A percentile compares a stretch with the other conserved stretches of the same genome.
phyloP scores from a whole-genome alignment of 2,113 vertebrate genomes.

The Synchiropus splendidus region DNA sequence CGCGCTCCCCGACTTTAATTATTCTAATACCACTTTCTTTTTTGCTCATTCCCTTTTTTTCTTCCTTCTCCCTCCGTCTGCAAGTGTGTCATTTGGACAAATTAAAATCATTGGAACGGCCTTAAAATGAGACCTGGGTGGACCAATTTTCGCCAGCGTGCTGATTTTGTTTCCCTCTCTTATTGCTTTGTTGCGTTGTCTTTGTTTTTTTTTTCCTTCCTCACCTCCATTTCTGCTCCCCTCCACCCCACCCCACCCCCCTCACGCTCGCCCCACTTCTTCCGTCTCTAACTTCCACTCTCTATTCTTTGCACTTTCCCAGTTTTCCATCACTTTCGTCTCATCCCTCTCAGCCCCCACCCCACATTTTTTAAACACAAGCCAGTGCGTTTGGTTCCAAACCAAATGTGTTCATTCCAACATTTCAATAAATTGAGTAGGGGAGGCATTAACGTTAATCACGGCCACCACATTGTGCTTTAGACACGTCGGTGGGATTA shows the following conservation, averaged over 20 bases:
- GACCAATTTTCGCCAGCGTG: constrained; percentile 51
- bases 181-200: constrained; percentile 2
- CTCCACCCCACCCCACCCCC: constrained; percentile 8
- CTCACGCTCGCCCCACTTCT: constrained; percentile 12
- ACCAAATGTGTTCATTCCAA: constrained; percentile 74
- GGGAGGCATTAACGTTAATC: constrained; percentile 78
- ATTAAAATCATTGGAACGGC: constrained; percentile 61
- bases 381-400: constrained; percentile 58
- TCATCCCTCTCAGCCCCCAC: constrained; percentile 11
- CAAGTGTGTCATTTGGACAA: constrained; percentile 55
- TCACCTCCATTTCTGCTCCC: constrained; percentile 5
- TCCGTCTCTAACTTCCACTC: constrained; percentile 39
- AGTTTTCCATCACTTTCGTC: constrained; percentile 47
- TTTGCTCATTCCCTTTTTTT: constrained; percentile 38
- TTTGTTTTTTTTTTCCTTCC: constrained; percentile 1
- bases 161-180: constrained; percentile 47
- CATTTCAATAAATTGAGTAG: constrained; percentile 76
- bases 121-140: constrained; percentile 61
- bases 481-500: constrained; percentile 75
- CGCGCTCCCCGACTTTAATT: constrained; percentile 67
- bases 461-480: constrained; percentile 77
- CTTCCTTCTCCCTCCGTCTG: constrained; percentile 36
- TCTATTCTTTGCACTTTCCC: constrained; percentile 32
- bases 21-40: constrained; percentile 63
- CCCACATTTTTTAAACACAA: constrained; percentile 43